Evolutionary conservation across 2,888 invertebrate species (phyloP).

Genomic region (Alloplasta piceator): DNA sequence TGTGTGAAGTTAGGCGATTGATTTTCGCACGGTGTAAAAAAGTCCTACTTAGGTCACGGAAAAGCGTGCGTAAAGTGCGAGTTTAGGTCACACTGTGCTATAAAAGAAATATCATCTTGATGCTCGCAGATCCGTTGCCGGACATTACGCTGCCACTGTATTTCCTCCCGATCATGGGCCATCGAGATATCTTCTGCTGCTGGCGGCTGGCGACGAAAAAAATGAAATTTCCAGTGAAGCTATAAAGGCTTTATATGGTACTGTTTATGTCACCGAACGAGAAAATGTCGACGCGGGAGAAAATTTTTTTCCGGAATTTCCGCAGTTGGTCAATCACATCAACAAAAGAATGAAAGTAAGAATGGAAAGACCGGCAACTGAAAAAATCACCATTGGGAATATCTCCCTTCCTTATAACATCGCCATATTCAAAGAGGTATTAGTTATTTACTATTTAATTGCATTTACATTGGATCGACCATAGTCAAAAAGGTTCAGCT

Average conservation of each 20-base stretch:
- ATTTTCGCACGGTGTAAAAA: too few relatives aligned
- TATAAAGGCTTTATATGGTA: slow-evolving; percentile 89
- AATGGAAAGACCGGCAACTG: slow-evolving; percentile 81
- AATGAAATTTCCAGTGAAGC: slow-evolving; percentile 91
- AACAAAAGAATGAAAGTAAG: slow-evolving; percentile 82
- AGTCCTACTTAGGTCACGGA: too few relatives aligned
- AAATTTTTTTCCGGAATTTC: slow-evolving; percentile 89
- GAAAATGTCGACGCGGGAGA: slow-evolving; percentile 76
- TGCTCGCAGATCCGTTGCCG: slow-evolving; percentile 88
- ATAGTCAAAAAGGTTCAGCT: too few relatives aligned
- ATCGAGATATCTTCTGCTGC: slow-evolving; percentile 91
- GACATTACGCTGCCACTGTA: slow-evolving; percentile 91
- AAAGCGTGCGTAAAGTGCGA: too few relatives aligned
- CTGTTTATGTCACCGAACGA: slow-evolving; percentile 82
- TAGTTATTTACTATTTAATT: slow-evolving; percentile 20
- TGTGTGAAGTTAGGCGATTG: too few relatives aligned
- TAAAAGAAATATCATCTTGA: too few relatives aligned
- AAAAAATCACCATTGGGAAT: slow-evolving; percentile 87
- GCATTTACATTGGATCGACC: not conserved
- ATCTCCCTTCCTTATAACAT: slow-evolving; percentile 90
- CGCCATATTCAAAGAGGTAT: slow-evolving; percentile 89
- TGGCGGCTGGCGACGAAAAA: slow-evolving; percentile 93
- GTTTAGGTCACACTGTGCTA: too few relatives aligned
- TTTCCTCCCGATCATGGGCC: slow-evolving; percentile 93
- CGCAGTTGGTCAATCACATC: slow-evolving; percentile 89